Evolutionary conservation across 2,113 vertebrate species (phyloP).

Genomic region (Grallaria varia): DNA sequence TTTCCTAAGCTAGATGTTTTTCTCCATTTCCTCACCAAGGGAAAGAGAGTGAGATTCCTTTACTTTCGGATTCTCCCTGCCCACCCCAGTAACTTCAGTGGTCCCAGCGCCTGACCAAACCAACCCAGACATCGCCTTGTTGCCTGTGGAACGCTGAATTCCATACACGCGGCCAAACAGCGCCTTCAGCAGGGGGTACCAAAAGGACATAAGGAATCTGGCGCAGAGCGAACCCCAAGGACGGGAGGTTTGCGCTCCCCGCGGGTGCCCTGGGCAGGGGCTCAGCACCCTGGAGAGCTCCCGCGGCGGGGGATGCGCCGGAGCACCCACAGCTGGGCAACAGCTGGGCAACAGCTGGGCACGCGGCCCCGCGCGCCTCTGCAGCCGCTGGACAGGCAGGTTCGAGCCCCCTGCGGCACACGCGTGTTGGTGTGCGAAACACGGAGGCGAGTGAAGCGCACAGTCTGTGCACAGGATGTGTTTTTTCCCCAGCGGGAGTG

Average conservation of each 20-base stretch:
- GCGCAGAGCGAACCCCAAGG: background rate
- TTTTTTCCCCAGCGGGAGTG: background rate
- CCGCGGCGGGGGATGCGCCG: background rate
- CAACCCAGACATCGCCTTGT: rapidly evolving
- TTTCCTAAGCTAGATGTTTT: background rate
- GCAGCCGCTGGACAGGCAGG: background rate
- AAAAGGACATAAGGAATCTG: rapidly evolving
- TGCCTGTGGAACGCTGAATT: rapidly evolving
- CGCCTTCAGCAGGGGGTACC: background rate
- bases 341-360: too few relatives aligned
- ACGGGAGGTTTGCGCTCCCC: rapidly evolving
- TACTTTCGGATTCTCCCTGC: background rate
- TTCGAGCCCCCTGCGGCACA: background rate
- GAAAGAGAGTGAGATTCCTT: background rate
- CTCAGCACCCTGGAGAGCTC: background rate
- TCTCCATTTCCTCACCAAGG: background rate
- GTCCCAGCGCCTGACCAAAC: background rate
- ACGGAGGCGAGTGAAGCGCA: background rate
- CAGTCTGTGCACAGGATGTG: rapidly evolving
- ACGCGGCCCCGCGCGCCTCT: rapidly evolving
- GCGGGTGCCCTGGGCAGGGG: too few relatives aligned
- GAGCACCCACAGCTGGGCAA: too few relatives aligned
- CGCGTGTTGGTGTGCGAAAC: background rate
- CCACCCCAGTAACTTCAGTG: background rate
- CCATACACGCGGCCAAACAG: rapidly evolving